Evolutionary conservation across 2,888 invertebrate genomes (phyloP), one percentile per base, ranked within the genome.

Genomic region (Proisotoma minuta): DNA sequence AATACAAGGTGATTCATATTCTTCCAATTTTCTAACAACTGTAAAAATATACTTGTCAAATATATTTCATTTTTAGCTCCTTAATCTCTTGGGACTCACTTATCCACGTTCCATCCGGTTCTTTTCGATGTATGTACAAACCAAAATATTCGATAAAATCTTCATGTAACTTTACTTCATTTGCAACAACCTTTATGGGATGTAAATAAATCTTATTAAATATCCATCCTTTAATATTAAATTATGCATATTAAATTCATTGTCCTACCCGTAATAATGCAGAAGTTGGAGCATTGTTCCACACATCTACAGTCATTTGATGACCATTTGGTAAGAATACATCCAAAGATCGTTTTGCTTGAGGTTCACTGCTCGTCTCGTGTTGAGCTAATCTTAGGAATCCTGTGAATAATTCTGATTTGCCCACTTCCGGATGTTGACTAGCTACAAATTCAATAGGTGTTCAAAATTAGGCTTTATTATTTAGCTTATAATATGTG

Each of bases 1-100:
- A 79, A 97, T 89, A 80, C 88, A 91, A 1, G 98, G 97, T 71
- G 95, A 92, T 82, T 99, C 98, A 82, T 95, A 98, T 78, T 97
- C 91, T 80, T 96, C 91, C 69, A 99, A 81, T 78, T 91, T 91
- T 73, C 96, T 85, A 67, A 95, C 81, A 75, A 94, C 86, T 81
- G 57, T 49, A 52, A 59, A 34, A 63, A 58, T 20, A 56, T 23
- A 24, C 47, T 10, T 47, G 12, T n/a, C 10, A 47, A 47, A 47
- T 47, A 10, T 34, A 34, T 34, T 10, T 15, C 10, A 5, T 47
- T 47, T 8, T n/a, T 18, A 15, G 47, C 10, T 18, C n/a, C 18
- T 47, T n/a, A 15, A 47, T n/a, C 5, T 47, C 5, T 22, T 50
- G 20, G 23, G 23, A 50, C 8, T 23, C 8, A 83, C 82, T 79